These are phyloP conservation scores for Microctenopoma lineatum DNA, from an alignment of 2,797 vertebrate genomes.

Conservation along the genomic window DNA sequence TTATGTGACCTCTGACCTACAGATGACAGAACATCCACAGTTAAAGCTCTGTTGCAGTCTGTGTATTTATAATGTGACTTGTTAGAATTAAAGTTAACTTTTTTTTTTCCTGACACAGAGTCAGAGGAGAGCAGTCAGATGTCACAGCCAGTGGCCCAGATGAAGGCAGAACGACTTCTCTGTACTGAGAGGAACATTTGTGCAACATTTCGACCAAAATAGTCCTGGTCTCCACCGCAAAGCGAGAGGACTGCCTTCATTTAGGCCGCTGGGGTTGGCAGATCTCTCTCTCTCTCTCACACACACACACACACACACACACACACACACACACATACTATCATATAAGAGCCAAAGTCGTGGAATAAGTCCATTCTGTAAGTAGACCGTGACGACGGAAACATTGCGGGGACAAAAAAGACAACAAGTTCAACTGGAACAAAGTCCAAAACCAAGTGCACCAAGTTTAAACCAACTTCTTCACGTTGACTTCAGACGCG, in stretches of 20 bases:
- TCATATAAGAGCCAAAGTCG: slow-evolving; percentile 66
- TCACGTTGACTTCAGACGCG: slow-evolving; percentile 8
- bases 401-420: slow-evolving; percentile 55
- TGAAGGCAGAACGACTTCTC: slow-evolving; percentile 58
- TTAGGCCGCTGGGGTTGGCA: slow-evolving; percentile 68
- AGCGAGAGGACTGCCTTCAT: slow-evolving; percentile 74
- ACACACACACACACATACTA: slow-evolving; percentile 45
- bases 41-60: not conserved
- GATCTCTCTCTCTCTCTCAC: slow-evolving; percentile 14
- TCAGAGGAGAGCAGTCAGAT: slow-evolving; percentile 19
- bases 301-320: slow-evolving; percentile 32
- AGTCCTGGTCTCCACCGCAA: slow-evolving; percentile 76
- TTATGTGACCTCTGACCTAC: not conserved
- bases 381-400: slow-evolving; percentile 69
- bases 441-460: slow-evolving; percentile 34
- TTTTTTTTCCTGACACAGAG: slow-evolving; percentile 21
- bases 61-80: slow-evolving; percentile 17
- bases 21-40: not conserved
- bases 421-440: slow-evolving; percentile 53
- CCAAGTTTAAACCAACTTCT: slow-evolving; percentile 15
- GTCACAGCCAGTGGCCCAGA: slow-evolving; percentile 44
- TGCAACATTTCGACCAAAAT: slow-evolving; percentile 80
- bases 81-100: slow-evolving; percentile 16
- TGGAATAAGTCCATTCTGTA: slow-evolving; percentile 59
- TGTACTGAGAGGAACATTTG: slow-evolving; percentile 77